Evolutionary conservation across 2,797 vertebrate genomes (phyloP).

Genomic region (Xenops minutus): DNA sequence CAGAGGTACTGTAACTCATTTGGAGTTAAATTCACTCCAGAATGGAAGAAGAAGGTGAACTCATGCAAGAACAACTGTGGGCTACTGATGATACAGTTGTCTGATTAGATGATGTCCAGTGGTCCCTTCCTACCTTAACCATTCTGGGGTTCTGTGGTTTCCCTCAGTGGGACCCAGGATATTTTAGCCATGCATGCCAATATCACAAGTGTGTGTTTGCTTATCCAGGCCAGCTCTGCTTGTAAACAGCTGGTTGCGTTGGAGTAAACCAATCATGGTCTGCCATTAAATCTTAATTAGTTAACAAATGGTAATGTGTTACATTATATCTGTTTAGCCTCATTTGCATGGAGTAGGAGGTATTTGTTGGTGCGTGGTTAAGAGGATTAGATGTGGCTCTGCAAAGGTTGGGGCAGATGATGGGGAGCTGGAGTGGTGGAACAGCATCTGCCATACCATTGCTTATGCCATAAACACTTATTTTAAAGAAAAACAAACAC

Average conservation of each 20-base stretch:
- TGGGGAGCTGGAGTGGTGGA: neutral
- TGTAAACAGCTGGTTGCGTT: neutral
- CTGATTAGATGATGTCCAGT: neutral
- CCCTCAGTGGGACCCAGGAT: neutral
- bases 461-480: neutral
- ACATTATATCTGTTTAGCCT: neutral
- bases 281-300: neutral
- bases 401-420: neutral
- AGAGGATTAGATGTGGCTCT: neutral
- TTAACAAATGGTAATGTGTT: neutral
- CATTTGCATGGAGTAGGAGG: neutral
- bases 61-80: neutral
- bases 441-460: neutral
- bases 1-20: neutral
- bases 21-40: neutral
- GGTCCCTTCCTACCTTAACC: neutral
- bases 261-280: neutral
- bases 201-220: neutral
- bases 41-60: neutral
- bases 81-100: neutral
- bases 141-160: neutral
- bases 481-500: neutral
- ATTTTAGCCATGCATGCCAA: neutral
- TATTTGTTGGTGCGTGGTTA: accelerated
- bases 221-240: neutral